Percentiles rank a stretch among this genome's conserved stretches.
Evolutionary conservation across 92 coral and sea anemone species (phyloP).

Genomic region (Chrysogorgia sp.): DNA sequence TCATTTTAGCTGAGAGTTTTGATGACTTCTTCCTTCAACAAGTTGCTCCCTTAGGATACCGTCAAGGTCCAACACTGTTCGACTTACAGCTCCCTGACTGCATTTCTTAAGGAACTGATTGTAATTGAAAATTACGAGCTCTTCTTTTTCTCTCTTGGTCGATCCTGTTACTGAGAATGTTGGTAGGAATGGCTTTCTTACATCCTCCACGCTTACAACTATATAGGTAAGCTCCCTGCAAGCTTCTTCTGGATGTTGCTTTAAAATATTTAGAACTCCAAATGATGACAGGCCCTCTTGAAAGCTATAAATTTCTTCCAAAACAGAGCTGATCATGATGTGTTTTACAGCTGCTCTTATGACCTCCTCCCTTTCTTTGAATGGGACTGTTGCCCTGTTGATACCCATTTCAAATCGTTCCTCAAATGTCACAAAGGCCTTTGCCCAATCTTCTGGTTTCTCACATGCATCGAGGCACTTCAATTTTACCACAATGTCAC

Average conservation of each 20-base stretch:
- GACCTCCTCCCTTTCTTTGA: conserved; percentile 31
- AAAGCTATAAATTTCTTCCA: conserved; percentile 52
- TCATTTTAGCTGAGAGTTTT: conserved; percentile 29
- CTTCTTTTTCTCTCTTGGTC: conserved; percentile 44
- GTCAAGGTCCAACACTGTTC: conserved; percentile 43
- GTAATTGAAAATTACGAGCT: conserved; percentile 45
- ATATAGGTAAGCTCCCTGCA: conserved; percentile 29
- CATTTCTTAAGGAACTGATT: conserved; percentile 54
- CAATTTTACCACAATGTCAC: conserved; percentile 34
- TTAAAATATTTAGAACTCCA: conserved; percentile 49
- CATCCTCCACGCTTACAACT: conserved; percentile 27
- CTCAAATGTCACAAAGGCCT: conserved; percentile 36
- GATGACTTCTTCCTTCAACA: conserved; percentile 7
- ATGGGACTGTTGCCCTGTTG: conserved; percentile 41
- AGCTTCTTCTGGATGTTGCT: conserved; percentile 39
- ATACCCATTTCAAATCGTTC: conserved; percentile 64
- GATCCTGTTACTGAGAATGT: conserved; percentile 42
- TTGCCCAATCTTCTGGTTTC: conserved; percentile 31
- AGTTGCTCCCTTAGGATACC: conserved; percentile 32
- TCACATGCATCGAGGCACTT: conserved; percentile 21
- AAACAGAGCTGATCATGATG: conserved; percentile 39
- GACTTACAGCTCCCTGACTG: conserved; percentile 23
- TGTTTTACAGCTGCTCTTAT: conserved; percentile 50
- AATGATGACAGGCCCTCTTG: conserved; percentile 55
- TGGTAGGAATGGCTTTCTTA: conserved; percentile 32